These are phyloP conservation scores for Portevinia maculata DNA, from an alignment of 2,888 invertebrate genomes.

Conservation along the genomic window DNA sequence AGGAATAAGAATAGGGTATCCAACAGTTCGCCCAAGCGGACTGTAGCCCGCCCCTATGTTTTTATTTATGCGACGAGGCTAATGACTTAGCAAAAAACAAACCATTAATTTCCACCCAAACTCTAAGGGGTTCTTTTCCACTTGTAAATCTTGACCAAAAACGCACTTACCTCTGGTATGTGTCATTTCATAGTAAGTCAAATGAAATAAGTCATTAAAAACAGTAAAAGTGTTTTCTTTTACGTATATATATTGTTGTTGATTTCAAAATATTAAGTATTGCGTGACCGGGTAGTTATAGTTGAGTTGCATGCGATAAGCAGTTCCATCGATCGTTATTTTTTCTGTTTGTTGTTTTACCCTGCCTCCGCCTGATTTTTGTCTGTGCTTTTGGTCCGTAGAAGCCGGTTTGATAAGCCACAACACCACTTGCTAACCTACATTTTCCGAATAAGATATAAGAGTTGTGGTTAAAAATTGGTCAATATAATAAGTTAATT, in stretches of 20 bases:
- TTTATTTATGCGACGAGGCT: no score
- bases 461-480: background rate
- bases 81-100: no score
- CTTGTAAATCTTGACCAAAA: background rate
- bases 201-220: constrained; percentile 28
- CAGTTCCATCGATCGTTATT: constrained; percentile 55
- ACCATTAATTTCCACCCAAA: background rate
- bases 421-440: constrained; percentile 17
- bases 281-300: constrained; percentile 50
- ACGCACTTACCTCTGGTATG: background rate
- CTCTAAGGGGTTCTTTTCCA: constrained; percentile 1
- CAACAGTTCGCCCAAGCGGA: no score
- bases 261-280: no score
- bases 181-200: constrained; percentile 24
- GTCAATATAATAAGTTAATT: background rate
- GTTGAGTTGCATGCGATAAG: constrained; percentile 54
- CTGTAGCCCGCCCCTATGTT: no score
- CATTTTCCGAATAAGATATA: constrained; percentile 4
- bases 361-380: background rate
- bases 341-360: constrained; percentile 10
- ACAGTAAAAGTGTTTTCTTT: background rate
- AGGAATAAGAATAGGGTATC: no score
- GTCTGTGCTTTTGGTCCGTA: background rate
- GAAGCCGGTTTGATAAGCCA: constrained; percentile 43
- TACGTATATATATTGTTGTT: constrained; percentile 8